A percentile compares a stretch with the other conserved stretches of the same genome.
phyloP scores from a whole-genome alignment of 1,140 invertebrate species.

The Leptopilina boulardi region DNA sequence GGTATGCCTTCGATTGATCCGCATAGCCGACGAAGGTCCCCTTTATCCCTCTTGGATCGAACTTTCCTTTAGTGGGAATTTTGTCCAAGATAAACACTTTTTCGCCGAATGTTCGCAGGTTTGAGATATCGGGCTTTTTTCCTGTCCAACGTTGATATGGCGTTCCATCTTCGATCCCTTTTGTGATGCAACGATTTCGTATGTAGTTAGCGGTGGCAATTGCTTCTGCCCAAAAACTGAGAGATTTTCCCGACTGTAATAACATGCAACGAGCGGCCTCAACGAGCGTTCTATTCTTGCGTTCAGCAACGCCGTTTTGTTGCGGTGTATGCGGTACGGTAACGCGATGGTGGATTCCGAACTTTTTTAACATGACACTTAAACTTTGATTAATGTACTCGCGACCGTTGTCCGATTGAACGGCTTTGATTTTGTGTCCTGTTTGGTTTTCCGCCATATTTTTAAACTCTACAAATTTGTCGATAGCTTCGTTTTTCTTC shows the following conservation, averaged over 20 bases:
- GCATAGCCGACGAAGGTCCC: conserved; percentile 61
- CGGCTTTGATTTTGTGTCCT: conserved; percentile 32
- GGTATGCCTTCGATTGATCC: conserved; percentile 55
- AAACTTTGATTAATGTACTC: not conserved
- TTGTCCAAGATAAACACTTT: conserved; percentile 51
- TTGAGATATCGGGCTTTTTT: not conserved
- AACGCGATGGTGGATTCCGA: not conserved
- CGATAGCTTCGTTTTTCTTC: conserved; percentile 32
- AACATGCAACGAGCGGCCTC: conserved; percentile 57
- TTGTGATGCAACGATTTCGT: conserved; percentile 38
- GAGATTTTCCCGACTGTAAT: conserved; percentile 24
- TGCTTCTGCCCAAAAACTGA: conserved; percentile 41
- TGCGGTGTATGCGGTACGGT: conserved; percentile 57
- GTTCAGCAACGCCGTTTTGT: conserved; percentile 62
- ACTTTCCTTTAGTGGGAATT: conserved; percentile 54
- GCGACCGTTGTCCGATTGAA: conserved; percentile 39
- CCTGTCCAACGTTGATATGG: conserved; percentile 23
- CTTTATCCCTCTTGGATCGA: conserved; percentile 50
- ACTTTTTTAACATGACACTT: not conserved
- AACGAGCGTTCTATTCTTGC: conserved; percentile 54
- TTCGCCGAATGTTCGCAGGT: conserved; percentile 61
- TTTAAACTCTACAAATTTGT: conserved; percentile 41
- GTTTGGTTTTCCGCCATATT: conserved; percentile 38
- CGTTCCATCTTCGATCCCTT: not conserved
- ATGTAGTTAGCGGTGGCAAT: conserved; percentile 37